phyloP scores from a whole-genome alignment of 2,888 invertebrate genomes.

The Scotopteryx bipunctaria region DNA sequence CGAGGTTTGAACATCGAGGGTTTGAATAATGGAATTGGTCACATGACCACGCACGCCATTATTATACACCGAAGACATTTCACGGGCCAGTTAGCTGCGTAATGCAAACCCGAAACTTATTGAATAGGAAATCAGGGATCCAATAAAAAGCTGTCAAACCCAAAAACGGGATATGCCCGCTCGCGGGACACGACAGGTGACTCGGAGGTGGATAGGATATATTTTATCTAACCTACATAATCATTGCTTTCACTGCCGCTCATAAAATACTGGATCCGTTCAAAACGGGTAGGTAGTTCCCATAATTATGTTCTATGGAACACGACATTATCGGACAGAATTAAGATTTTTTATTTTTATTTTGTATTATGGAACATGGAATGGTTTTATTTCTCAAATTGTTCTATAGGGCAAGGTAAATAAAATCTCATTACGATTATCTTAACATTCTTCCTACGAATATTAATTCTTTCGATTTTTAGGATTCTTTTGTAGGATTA shows the following conservation, averaged over 20 bases:
- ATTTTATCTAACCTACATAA: slow-evolving; percentile 19
- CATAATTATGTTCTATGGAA: too few relatives aligned
- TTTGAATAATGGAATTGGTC: slow-evolving; percentile 51
- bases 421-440: too few relatives aligned
- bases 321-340: too few relatives aligned
- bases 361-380: too few relatives aligned
- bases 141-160: slow-evolving; percentile 78
- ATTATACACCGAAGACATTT: slow-evolving; percentile 50
- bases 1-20: slow-evolving; percentile 1
- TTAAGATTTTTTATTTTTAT: too few relatives aligned
- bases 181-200: slow-evolving; percentile 56
- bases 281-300: not conserved
- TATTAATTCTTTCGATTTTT: too few relatives aligned
- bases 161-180: slow-evolving; percentile 53
- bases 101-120: slow-evolving; percentile 73
- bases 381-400: too few relatives aligned
- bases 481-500: too few relatives aligned
- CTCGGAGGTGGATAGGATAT: slow-evolving; percentile 15
- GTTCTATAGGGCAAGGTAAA: too few relatives aligned
- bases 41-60: slow-evolving; percentile 47
- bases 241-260: slow-evolving; percentile 31
- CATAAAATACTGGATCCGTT: too few relatives aligned
- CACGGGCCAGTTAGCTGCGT: slow-evolving; percentile 66
- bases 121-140: slow-evolving; percentile 73
- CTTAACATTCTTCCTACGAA: too few relatives aligned